phyloP scores from a whole-genome alignment of 2,888 invertebrate species.

The Lepidocyrtinus sp. region DNA sequence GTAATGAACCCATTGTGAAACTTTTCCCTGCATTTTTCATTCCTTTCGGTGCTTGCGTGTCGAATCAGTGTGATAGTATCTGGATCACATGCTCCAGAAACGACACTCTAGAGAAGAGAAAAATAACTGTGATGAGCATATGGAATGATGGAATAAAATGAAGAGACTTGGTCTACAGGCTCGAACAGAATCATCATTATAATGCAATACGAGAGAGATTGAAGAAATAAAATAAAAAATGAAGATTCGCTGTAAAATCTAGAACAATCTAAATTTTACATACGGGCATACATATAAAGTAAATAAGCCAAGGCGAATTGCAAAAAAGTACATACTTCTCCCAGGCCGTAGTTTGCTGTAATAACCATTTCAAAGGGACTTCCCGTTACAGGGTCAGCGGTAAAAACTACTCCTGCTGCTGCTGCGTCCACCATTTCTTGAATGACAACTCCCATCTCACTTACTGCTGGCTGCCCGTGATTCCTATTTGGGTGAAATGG shows the following conservation, averaged over 20 bases:
- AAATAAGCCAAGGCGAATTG: neutral
- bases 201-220: conserved; percentile 25
- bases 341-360: conserved; percentile 87
- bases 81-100: conserved; percentile 84
- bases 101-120: conserved; percentile 79
- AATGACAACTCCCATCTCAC: conserved; percentile 85
- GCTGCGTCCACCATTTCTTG: conserved; percentile 82
- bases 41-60: conserved; percentile 72
- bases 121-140: neutral
- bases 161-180: neutral
- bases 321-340: conserved; percentile 78
- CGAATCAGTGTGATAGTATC: conserved; percentile 77
- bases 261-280: neutral
- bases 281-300: neutral
- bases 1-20: conserved; percentile 51
- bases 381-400: conserved; percentile 82
- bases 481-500: conserved; percentile 75
- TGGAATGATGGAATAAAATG: neutral
- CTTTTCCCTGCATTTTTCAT: conserved; percentile 57
- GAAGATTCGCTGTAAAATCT: neutral
- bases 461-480: conserved; percentile 80
- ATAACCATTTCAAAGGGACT: conserved; percentile 80
- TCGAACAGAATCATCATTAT: conserved; percentile 23
- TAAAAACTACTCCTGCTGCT: conserved; percentile 86
- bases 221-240: conserved; percentile 4